Evolutionary conservation across 2,797 vertebrate genomes (phyloP), one percentile per base, ranked within the genome.

Genomic region (Tenualosa ilisha): DNA sequence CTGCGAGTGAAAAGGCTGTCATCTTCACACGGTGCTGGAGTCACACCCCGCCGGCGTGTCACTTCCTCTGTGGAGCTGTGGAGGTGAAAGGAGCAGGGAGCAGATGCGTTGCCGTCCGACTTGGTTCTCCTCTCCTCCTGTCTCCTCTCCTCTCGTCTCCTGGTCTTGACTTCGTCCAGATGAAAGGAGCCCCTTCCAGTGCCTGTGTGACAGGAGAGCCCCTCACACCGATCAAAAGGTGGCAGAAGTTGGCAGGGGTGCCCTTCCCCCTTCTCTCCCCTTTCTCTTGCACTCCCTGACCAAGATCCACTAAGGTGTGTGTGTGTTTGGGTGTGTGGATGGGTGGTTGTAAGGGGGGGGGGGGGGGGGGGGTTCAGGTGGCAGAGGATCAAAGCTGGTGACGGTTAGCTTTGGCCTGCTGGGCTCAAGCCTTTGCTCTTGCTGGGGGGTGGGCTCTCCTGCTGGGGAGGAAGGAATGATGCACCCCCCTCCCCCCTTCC

Each of bases 321-420:
- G 88, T 94, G 91, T 91, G 91, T 89, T 91, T 90, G 87, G 92
- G 61, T 63, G 65, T 13, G 24, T 68, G 63, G 13, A 7, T 31
- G 63, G 2, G 24, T 68, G 63, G 9, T 8, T 31, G 26, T 93
- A 89, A 94, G 92, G 91, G 91, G 85, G 86, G 24, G 63, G 12
- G 92, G 92, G 91, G 91, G 85, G 86, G 24, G 63, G 12, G 92
- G 91, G 91, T 92, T 91, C 89, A 90, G 91, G 87, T 91, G 93
- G 90, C 91, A 86, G 90, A 94, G 94, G 95, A 96, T 96, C 96
- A 96, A 96, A 96, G 96, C 93, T 91, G 91, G 91, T 94, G 92
- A 94, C 94, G 94, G 95, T 96, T 96, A 95, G 95, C 94, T 95
- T 96, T 96, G 90, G 88, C 95, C 95, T 96, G 94, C 88, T 88